Conservation (phyloP, 30 jellyfish, hydroid and myxozoan genomes). For the Pelagia noctiluca region DNA sequence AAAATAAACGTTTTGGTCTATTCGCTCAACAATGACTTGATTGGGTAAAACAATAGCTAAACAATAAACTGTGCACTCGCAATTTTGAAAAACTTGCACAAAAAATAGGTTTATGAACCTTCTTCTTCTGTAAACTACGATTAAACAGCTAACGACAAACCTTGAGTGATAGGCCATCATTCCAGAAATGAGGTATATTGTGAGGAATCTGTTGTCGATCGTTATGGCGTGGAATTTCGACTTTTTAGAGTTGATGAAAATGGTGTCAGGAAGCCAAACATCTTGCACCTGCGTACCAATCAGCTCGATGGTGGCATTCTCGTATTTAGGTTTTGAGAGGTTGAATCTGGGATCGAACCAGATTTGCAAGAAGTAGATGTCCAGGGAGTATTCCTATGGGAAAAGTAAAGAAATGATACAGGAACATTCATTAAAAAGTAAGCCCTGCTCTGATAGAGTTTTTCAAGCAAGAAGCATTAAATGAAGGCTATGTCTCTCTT, state of each 20-base stretch:
- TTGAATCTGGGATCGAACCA: constrained; percentile 91
- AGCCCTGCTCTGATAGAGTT: too few relatives aligned
- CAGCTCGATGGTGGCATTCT: constrained; percentile 66
- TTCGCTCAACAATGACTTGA: too few relatives aligned
- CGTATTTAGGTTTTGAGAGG: constrained; percentile 31
- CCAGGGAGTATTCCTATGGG: constrained; percentile 79
- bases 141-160: constrained; percentile 41
- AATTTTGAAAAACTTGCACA: too few relatives aligned
- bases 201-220: constrained; percentile 79
- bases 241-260: constrained; percentile 85
- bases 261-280: constrained; percentile 95
- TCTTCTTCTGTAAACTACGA: too few relatives aligned
- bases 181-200: constrained; percentile 71
- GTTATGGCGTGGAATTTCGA: constrained; percentile 87
- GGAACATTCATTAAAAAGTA: neutral
- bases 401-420: neutral
- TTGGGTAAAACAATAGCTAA: too few relatives aligned
- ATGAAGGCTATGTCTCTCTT: too few relatives aligned
- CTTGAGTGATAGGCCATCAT: constrained; percentile 83
- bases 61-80: too few relatives aligned
- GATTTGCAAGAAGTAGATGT: constrained; percentile 88
- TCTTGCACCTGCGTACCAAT: constrained; percentile 83
- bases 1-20: too few relatives aligned
- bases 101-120: too few relatives aligned
- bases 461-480: too few relatives aligned